These are phyloP conservation scores for Hylia prasina DNA, from an alignment of 2,113 vertebrate genomes.

Conservation along the genomic window DNA sequence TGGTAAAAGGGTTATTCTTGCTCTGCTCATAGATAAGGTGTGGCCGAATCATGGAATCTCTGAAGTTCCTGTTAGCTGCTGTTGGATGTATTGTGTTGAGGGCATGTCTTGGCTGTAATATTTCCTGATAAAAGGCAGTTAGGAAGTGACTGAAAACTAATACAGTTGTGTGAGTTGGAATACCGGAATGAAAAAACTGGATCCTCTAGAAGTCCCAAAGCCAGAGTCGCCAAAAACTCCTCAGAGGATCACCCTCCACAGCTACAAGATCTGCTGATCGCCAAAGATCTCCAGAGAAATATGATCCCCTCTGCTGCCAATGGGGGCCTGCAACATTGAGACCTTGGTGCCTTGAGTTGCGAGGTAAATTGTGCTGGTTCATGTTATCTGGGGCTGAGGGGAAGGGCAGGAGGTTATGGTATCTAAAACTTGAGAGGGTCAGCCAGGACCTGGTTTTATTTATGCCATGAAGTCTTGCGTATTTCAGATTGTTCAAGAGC, in stretches of 20 bases:
- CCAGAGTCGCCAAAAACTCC: fast-evolving
- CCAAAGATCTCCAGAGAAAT: neutral
- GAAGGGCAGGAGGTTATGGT: neutral
- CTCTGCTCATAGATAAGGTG: fast-evolving
- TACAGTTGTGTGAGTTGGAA: neutral
- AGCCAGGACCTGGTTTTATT: neutral
- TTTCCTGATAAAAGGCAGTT: neutral
- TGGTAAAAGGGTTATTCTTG: neutral
- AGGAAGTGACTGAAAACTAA: neutral
- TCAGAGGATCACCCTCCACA: neutral
- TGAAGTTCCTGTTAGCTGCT: neutral
- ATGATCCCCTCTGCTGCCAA: fast-evolving
- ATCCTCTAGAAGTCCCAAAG: neutral
- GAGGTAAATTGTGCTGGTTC: neutral
- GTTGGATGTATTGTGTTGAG: fast-evolving
- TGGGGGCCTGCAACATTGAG: fast-evolving
- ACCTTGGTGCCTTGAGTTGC: fast-evolving
- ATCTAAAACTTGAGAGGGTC: fast-evolving
- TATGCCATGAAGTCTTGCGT: fast-evolving
- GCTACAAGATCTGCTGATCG: neutral
- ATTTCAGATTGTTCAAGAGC: neutral
- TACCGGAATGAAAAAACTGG: neutral
- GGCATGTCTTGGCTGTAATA: fast-evolving
- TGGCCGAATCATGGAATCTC: fast-evolving
- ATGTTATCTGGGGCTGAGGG: fast-evolving